Percentiles rank a stretch among this genome's conserved stretches.
Evolutionary conservation across 2,113 vertebrate species (phyloP).

Genomic region (Pangasianodon hypophthalmus): DNA sequence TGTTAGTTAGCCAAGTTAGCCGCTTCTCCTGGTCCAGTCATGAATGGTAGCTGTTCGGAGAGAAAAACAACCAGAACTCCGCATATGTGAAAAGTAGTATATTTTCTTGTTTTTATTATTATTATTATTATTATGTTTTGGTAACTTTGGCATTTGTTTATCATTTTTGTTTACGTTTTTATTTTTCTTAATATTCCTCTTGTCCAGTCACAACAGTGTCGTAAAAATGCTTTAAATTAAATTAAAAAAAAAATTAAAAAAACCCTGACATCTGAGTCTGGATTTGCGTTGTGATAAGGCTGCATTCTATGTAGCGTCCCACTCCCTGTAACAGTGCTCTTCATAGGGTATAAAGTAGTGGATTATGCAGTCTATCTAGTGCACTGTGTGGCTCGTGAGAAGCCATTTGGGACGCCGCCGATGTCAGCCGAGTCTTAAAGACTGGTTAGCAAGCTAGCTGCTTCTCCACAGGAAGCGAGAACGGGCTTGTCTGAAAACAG

Average conservation of each 20-base stretch:
- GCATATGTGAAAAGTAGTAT: not conserved
- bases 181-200: not conserved
- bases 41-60: slow-evolving; percentile 10
- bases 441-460: not conserved
- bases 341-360: not conserved
- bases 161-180: not conserved
- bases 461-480: not conserved
- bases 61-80: not conserved
- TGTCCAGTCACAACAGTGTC: not conserved
- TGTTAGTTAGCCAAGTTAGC: not conserved
- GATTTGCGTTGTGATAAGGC: too few relatives aligned
- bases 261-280: not conserved
- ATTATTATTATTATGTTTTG: not conserved
- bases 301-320: not conserved
- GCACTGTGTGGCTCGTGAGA: not conserved
- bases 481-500: too few relatives aligned
- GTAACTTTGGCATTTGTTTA: not conserved
- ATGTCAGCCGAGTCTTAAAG: not conserved
- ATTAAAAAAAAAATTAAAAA: not conserved
- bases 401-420: not conserved
- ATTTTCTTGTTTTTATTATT: not conserved
- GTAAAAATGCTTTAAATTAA: not conserved
- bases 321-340: not conserved
- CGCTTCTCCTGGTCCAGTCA: not conserved
- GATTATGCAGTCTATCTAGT: not conserved